These are phyloP conservation scores for Epistrophe eligans DNA, from an alignment of 2,888 invertebrate genomes.

Conservation along the genomic window DNA sequence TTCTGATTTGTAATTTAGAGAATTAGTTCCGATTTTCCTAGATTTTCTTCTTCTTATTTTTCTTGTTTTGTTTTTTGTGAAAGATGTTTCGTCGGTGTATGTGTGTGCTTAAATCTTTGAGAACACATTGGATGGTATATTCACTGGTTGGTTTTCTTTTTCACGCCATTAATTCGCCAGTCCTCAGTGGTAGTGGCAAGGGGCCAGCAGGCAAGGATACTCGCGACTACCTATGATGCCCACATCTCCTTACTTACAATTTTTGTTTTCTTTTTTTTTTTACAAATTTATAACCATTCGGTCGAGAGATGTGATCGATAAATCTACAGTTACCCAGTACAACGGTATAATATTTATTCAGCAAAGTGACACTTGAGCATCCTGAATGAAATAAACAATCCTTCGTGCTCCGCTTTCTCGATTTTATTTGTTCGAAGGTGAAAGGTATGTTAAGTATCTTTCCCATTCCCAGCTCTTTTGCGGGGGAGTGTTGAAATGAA, in stretches of 20 bases:
- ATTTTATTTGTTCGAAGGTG: constrained; percentile 38
- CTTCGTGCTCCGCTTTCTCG: constrained; percentile 35
- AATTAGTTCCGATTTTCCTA: constrained; percentile 71
- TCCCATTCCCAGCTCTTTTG: background rate
- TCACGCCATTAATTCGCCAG: constrained; percentile 69
- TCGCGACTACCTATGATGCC: constrained; percentile 40
- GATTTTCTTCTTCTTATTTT: background rate
- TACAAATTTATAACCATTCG: constrained; percentile 62
- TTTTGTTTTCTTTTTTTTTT: background rate
- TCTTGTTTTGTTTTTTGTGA: background rate
- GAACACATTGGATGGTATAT: background rate
- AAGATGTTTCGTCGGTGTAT: background rate
- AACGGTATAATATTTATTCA: constrained; percentile 70
- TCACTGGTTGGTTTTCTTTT: constrained; percentile 52
- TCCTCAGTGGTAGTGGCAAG: constrained; percentile 5
- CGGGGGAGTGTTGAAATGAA: constrained; percentile 7
- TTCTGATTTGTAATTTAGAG: constrained; percentile 73
- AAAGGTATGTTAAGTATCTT: constrained; percentile 38
- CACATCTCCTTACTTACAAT: constrained; percentile 47
- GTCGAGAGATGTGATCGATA: constrained; percentile 67
- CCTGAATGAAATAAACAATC: constrained; percentile 74
- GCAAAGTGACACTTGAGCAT: constrained; percentile 73
- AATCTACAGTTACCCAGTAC: constrained; percentile 50
- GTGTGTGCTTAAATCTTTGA: constrained; percentile 26
- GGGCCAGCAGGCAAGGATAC: constrained; percentile 1